Base-by-base conservation (phyloP, 2,888 invertebrate species). In the Helobdella robusta region DNA sequence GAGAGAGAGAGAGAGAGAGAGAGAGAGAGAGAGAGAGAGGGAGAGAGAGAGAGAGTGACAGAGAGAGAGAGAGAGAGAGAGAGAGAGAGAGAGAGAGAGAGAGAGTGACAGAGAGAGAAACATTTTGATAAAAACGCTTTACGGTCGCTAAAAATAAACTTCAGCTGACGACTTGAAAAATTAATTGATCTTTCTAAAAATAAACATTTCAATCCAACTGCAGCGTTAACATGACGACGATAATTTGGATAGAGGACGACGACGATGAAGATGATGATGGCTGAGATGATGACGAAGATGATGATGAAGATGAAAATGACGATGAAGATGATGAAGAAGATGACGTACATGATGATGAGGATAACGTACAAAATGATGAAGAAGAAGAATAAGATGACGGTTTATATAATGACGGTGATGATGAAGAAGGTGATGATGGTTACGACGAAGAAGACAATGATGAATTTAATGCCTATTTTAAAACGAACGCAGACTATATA, bases 391-490 rank as follows among this genome's bases (percentile, higher is more conserved):
- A 46, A n/a, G 46, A 46, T 46, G 46, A 46, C 46, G 46, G 20
- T 20, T 1, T 4, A 46, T 2, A 46, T 46, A 4, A 46, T 4
- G 46, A 46, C 4, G 46, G 4, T 20, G 46, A 46, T 4, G 46
- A 46, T 46, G 46, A 46, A n/a, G 46, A 46, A n/a, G 46, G 20
- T 46, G 46, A 46, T 46, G 46, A 46, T 46, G 46, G 20, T 46
- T 18, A 46, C 20, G 46, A 46, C 20, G 46, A 46, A n/a, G 46
- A 46, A n/a, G 46, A 46, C 20, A 20, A 46, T 46, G 46, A 2
- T 18, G 20, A 1, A 2, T n/a, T 48, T 2, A 25, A 2, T 48
- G 48, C 48, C 25, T 48, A 15, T n/a, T n/a, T n/a, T n/a, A n/a
- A n/a, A n/a, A n/a, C n/a, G n/a, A n/a, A n/a, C n/a, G n/a, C 48